Evolutionary conservation across 2,113 vertebrate genomes (phyloP), one percentile per base, ranked within the genome.

Genomic region (Nettapus auritus): DNA sequence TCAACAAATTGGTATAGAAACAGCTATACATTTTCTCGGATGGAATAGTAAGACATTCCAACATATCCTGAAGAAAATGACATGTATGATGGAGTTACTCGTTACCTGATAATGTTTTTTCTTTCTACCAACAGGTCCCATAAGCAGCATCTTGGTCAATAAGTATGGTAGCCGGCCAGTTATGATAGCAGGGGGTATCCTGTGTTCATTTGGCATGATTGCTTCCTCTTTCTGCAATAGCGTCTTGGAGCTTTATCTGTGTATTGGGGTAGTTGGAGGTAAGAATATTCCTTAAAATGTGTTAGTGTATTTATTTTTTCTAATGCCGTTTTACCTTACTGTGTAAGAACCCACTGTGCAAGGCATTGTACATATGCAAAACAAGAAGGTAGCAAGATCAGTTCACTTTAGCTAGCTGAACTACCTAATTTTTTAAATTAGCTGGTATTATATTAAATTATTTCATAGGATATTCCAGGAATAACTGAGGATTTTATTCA

Each of bases 111-210:
- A 71, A 75, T 59, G 28, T 42, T 9, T 94, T 82, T 85, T 88
- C 56, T 94, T 89, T 70, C 74, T 87, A 33, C 11, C 68, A 79
- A 70, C 94, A 99, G 99, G 99, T 96, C 99, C 99, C 46, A 97
- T 99, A 96, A 99, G 99, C 97, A 99, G 99, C 66, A 97, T 99
- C 85, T 97, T 99, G 97, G 99, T 99, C 91, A 99, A 99, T 97
- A 99, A 98, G 6, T 99, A 99, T 4, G 99, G 99, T 79, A 99
- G 99, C 88, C 98, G 99, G 33, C 99, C 99, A 21, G 97, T 99
- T 25, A 99, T 99, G 96, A 98, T 99, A 48, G 93, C 97, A 57
- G 99, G 99, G 25, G 99, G 99, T 21, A 91, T 99, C 26, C 88
- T 99, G 8, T 99, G 98, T 85, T 96, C 98, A 8, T n/a, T 97